phyloP scores from a whole-genome alignment of 2,888 invertebrate species.

The Urechis unicinctus region DNA sequence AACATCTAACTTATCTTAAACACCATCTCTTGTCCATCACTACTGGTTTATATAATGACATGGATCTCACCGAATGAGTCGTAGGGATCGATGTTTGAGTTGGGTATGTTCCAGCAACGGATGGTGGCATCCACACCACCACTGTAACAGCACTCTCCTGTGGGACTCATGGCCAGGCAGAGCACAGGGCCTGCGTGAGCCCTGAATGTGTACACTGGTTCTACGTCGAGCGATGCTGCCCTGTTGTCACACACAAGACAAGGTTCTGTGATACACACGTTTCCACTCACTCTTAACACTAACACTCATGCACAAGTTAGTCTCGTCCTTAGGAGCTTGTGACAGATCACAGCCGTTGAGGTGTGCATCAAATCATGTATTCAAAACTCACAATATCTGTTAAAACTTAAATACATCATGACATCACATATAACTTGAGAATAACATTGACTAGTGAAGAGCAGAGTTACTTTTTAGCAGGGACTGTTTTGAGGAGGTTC shows the following conservation, averaged over 20 bases:
- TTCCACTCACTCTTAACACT: too few relatives aligned
- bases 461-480: constrained; percentile 88
- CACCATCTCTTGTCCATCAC: too few relatives aligned
- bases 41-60: too few relatives aligned
- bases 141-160: constrained; percentile 90
- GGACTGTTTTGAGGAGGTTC: constrained; percentile 97
- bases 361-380: too few relatives aligned
- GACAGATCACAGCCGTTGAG: too few relatives aligned
- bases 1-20: too few relatives aligned
- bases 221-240: constrained; percentile 78
- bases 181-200: constrained; percentile 87
- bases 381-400: too few relatives aligned
- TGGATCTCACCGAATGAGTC: constrained; percentile 73
- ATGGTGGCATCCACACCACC: constrained; percentile 91
- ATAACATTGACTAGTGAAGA: constrained; percentile 18
- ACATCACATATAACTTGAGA: neutral
- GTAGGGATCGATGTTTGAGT: constrained; percentile 90
- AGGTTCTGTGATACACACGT: too few relatives aligned
- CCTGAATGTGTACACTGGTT: constrained; percentile 97
- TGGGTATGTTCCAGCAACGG: constrained; percentile 92
- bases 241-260: too few relatives aligned
- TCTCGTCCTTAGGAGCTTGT: too few relatives aligned
- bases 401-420: too few relatives aligned
- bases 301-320: too few relatives aligned
- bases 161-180: constrained; percentile 86